Evolutionary conservation across 2,888 invertebrate genomes (phyloP), one percentile per base, ranked within the genome.

Genomic region (Imbricaverruca yamaguchii): DNA sequence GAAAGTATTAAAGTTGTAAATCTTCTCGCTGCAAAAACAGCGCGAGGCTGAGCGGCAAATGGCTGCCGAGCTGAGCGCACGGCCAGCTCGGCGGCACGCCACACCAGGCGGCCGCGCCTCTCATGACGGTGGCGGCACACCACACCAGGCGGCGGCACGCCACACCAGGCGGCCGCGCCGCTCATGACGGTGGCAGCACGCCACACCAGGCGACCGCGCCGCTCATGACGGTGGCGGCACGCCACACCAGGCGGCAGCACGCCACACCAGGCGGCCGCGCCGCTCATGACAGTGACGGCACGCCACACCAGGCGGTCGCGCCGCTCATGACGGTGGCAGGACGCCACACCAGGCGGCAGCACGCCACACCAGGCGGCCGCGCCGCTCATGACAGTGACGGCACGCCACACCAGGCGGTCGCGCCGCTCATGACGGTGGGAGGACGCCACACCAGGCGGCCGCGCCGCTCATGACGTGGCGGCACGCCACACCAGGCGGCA

Each of bases 1-100:
- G 74, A 74, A 74, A 74, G 74, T 74, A 74, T 74, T 74, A 74
- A 74, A 74, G 74, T 74, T 55, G 74, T 74, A 74, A 74, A 74
- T 74, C 74, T 53, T 21, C 39, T 10, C 18, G 74, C 74, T 74
- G 74, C 74, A 74, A 74, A 74, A 74, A 74, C 74, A 74, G 74
- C 74, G 55, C 59, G 59, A 59, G 59, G 59, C 59, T 13, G 59
- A 10, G 23, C 74, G 74, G 74, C 74, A 74, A 74, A 74, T 74
- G 74, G 74, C 74, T 13, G 69, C 69, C 23, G 23, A 25, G 23
- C 23, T 23, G 67, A 39, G 39, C 39, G 39, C 39, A 39, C 39
- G 39, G 39, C 39, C 39, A 4, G 39, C 39, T 39, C n/a, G 12
- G 25, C 13, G 67, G 63, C 21, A 63, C 67, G 23, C 12, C 23